Base-by-base conservation (phyloP, 2,113 vertebrate genomes). In the Tamias sibiricus region DNA sequence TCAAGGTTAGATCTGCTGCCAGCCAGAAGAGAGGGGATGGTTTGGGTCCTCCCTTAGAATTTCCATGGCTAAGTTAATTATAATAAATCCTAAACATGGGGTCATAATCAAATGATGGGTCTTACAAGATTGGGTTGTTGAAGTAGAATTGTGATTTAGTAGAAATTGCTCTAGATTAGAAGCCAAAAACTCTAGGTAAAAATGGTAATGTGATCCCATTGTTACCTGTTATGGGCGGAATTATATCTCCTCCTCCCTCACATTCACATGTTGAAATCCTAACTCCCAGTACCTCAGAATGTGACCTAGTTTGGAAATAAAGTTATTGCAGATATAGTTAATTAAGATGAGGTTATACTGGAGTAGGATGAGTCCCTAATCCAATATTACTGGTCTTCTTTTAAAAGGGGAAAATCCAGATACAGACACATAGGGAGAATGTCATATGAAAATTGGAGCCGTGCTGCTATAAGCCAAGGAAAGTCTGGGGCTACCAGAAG, bases 221-320 rank as follows among this genome's bases (percentile, higher is more conserved):
- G 2, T 76, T 77, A 87, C 9, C 24, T 71, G 17, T 32, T 64
- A 49, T 42, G 24, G 30, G 47, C 66, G 17, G 54, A 66, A 79
- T 32, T 71, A 12, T 44, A 6, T 74, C 12, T 42, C 32, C 2
- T 17, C 1, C 12, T 8, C 5, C 0, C 10, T 42, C 26, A 32
- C 52, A 83, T 90, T 87, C 10, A 9, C 62, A 47, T 40, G 14
- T 40, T 52, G 13, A 75, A 81, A 30, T 77, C 7, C 24, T 76
- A 95, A 86, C 5, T 10, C 3, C 40, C 2, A 37, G 24, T n/a
- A 44, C 12, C 37, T 57, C 42, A 42, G 66, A 81, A 44, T 72
- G 20, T 85, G 9, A 81, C 13, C 44, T 95, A 85, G 66, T 54
- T 91, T 96, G 24, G 74, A 95, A 84, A 96, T 28, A 77, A 42